Evolutionary conservation across 2,888 invertebrate species (phyloP), one percentile per base, ranked within the genome.

Genomic region (Diarsia dahlii): DNA sequence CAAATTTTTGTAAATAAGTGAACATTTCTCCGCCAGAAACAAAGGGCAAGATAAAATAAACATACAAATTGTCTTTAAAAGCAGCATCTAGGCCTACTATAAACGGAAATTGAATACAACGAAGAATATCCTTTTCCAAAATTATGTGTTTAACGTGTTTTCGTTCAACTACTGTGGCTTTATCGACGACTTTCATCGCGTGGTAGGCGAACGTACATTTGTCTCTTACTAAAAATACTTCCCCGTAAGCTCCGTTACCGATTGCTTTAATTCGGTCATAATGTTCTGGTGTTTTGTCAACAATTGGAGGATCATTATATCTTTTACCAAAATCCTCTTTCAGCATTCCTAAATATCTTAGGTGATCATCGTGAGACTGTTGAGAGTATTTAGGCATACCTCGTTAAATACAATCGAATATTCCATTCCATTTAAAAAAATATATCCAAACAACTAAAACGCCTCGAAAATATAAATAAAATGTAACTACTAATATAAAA

Each of bases 151-250:
- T 97, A n/a, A 99, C 97, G 93, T 99, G 99, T 92, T 98, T 98
- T 89, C 98, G 97, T 93, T 98, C 98, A n/a, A 99, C 97, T 23
- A 99, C 97, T 91, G 98, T 97, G 70, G 97, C 97, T 95, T 99
- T 99, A 80, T 98, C 98, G 84, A 99, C 97, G 71, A 99, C 97
- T 96, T 99, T 99, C 97, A 99, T 98, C 6, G 99, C 99, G 92
- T 97, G 98, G 90, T 97, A 98, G n/a, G 95, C 95, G 15, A 97
- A 97, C 0, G 95, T 95, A 23, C 92, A 90, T 94, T 97, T 98
- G 88, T 98, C 97, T 93, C 97, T 97, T 50, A 97, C 97, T 73
- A 98, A 93, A 92, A 98, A 98, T 20, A 99, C 99, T 86, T 98
- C 97, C 6, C 99, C 99, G 92, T 99, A 99, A 0, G 99, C 98